Evolutionary conservation across 2,113 vertebrate genomes (phyloP).

Genomic region (Addax nasomaculatus): DNA sequence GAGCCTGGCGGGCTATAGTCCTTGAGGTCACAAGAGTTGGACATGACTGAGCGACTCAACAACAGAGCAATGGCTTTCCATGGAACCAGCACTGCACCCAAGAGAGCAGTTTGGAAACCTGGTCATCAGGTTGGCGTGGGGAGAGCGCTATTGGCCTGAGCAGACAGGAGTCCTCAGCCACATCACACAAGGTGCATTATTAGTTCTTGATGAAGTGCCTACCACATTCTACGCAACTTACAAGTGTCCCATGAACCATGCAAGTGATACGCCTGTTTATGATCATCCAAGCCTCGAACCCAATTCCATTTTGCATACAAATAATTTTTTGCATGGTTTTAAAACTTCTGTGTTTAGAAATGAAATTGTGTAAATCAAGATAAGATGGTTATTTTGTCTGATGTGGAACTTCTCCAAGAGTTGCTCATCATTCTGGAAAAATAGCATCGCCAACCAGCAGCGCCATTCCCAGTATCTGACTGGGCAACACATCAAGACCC

Average conservation of each 20-base stretch:
- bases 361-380: neutral
- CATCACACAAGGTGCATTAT: neutral
- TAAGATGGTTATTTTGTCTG: neutral
- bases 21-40: neutral
- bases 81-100: neutral
- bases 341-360: slow-evolving; percentile 1
- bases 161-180: neutral
- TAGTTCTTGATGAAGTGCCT: neutral
- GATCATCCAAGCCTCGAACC: neutral
- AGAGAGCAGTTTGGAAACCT: neutral
- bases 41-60: neutral
- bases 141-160: neutral
- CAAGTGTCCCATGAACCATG: neutral
- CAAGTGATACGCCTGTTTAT: neutral
- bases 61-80: neutral
- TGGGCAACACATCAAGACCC: neutral
- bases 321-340: neutral
- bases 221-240: neutral
- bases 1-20: neutral
- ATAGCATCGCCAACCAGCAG: neutral
- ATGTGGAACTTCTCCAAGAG: neutral
- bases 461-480: neutral
- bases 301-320: neutral
- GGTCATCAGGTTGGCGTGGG: neutral
- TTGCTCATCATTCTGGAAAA: neutral